Evolutionary conservation across 2,113 vertebrate species (phyloP), one percentile per base, ranked within the genome.

Genomic region (Monarcha castaneiventris): DNA sequence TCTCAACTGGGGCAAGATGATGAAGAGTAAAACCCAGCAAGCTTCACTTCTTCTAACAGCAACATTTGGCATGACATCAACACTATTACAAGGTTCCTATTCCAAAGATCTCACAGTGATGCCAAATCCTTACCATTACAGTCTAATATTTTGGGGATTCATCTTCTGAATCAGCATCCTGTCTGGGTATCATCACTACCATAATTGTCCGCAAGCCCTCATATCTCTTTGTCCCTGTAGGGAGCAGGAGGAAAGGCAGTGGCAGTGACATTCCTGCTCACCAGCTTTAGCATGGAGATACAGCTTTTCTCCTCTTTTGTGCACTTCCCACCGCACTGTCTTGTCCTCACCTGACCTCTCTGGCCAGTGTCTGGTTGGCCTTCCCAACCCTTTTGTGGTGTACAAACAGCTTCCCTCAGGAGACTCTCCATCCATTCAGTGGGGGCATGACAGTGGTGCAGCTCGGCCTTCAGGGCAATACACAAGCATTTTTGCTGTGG

Each of bases 221-320:
- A 0, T 33, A 69, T 21, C 10, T 67, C 29, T 71, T 74, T 22
- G 19, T 71, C 29, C 0, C 0, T 30, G 19, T 39, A 15, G 37
- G 46, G 32, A 82, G 26, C 32, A 35, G 48, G 30, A 77, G 49
- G 29, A 59, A 83, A 10, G 54, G 18, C 61, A 46, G 19, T 17
- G 22, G 12, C 49, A 63, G 64, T 13, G 23, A 5, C 21, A 55
- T 13, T 43, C 16, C 37, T 69, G 15, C 22, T 87, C 8, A 1
- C 21, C 61, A 92, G 37, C 19, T 74, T 54, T 49, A 54, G 18
- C 20, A 13, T 5, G 13, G 66, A 67, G 15, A 35, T 22, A 16
- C 0, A 1, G 22, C 29, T 82, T 84, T 88, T 88, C 26, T 62
- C 15, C n/a, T 72, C 29, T 46, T 41, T 71, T 71, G 51, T 27